phyloP scores from a whole-genome alignment of 2,888 invertebrate genomes.

The Cosmia trapezina region DNA sequence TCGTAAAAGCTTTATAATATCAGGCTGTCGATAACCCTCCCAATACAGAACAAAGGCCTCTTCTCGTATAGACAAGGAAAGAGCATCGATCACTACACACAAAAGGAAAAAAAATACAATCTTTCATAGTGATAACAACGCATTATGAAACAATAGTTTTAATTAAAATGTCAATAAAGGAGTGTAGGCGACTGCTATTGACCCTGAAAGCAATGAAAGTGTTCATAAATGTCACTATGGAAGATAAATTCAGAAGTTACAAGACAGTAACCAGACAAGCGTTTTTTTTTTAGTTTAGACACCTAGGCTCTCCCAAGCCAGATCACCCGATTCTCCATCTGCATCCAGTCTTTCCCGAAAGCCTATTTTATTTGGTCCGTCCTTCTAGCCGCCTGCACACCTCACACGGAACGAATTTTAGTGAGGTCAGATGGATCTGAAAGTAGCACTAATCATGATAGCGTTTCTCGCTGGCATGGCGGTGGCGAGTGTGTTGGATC shows the following conservation, averaged over 20 bases:
- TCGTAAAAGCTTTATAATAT: background rate
- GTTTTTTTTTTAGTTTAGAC: too few relatives aligned
- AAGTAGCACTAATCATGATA: too few relatives aligned
- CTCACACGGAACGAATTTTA: too few relatives aligned
- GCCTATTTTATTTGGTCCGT: background rate
- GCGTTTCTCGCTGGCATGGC: too few relatives aligned
- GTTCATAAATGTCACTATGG: conserved; percentile 16
- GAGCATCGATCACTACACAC: background rate
- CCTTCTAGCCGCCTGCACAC: too few relatives aligned
- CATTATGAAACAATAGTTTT: conserved; percentile 30
- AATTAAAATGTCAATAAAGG: conserved; percentile 51
- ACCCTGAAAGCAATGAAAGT: conserved; percentile 53
- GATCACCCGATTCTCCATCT: too few relatives aligned
- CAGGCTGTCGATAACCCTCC: too few relatives aligned
- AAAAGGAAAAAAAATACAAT: conserved; percentile 4
- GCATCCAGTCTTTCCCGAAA: background rate
- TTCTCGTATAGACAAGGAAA: background rate
- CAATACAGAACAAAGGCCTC: background rate
- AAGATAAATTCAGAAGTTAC: conserved; percentile 4
- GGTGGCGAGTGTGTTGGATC: too few relatives aligned
- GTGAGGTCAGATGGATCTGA: too few relatives aligned
- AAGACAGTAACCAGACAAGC: too few relatives aligned
- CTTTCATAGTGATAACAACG: background rate
- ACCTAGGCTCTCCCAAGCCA: too few relatives aligned
- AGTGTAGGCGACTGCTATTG: conserved; percentile 34